Conservation (phyloP, 2,888 invertebrate genomes). For the Drosophila ochracea region DNA sequence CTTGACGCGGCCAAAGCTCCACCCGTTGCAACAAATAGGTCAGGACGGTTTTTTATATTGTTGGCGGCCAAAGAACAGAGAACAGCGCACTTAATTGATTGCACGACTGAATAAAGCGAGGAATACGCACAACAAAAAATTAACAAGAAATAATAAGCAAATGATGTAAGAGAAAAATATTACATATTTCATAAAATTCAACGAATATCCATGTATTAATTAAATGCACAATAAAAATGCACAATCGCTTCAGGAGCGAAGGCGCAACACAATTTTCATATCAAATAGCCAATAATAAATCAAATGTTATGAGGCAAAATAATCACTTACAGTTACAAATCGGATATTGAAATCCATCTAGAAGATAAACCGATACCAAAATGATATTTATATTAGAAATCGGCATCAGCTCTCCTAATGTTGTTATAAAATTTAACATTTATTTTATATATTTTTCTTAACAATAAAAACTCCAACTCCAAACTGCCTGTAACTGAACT, state of each 20-base stretch:
- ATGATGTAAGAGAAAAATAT: not conserved
- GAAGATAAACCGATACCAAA: not conserved
- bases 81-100: constrained; percentile 62
- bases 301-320: not conserved
- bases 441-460: no score
- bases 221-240: constrained; percentile 6
- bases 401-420: not conserved
- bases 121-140: constrained; percentile 12
- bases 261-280: not conserved
- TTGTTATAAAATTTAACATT: not conserved
- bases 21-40: constrained; percentile 42
- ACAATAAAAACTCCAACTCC: not conserved
- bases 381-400: not conserved
- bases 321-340: not conserved
- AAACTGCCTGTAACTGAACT: not conserved
- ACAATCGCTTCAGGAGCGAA: not conserved
- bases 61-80: constrained; percentile 31
- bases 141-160: constrained; percentile 13
- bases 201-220: constrained; percentile 25
- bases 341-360: not conserved
- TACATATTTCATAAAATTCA: constrained; percentile 26
- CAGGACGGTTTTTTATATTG: constrained; percentile 1
- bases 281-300: not conserved
- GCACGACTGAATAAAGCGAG: constrained; percentile 38
- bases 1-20: constrained; percentile 33